A percentile compares a stretch with the other conserved stretches of the same genome.
Conservation (phyloP, 2,797 vertebrate species). For the Diplodus puntazzo region DNA sequence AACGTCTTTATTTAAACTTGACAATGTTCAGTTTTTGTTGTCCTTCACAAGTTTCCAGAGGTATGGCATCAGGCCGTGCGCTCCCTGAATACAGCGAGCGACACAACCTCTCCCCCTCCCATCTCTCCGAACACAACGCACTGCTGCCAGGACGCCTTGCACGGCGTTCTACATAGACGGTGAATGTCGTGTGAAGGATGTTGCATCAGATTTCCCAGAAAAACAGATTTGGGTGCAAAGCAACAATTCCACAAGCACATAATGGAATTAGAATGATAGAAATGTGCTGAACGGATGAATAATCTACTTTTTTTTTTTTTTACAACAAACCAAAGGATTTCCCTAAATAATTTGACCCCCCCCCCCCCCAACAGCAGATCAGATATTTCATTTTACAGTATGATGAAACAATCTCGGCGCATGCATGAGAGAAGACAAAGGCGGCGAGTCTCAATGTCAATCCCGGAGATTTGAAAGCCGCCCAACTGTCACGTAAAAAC, state of each 20-base stretch:
- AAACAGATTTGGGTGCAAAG: slow-evolving; percentile 18
- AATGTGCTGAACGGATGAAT: slow-evolving; percentile 36
- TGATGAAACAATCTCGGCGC: slow-evolving; percentile 42
- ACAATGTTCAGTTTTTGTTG: too few relatives aligned
- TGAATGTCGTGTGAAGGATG: slow-evolving; percentile 24
- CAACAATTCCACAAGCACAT: not conserved
- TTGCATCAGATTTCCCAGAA: slow-evolving; percentile 24
- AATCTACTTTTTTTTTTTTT: slow-evolving; percentile 26
- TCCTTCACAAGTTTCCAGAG: too few relatives aligned
- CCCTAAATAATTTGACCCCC: slow-evolving; percentile 26
- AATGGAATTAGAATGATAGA: slow-evolving; percentile 33
- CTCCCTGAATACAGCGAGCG: too few relatives aligned
- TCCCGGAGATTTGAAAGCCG: slow-evolving; percentile 25
- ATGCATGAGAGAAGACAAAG: slow-evolving; percentile 37
- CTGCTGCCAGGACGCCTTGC: not conserved
- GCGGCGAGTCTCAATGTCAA: slow-evolving; percentile 41
- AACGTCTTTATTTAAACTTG: too few relatives aligned
- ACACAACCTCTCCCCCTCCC: too few relatives aligned
- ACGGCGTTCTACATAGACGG: slow-evolving; percentile 19
- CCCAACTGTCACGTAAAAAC: slow-evolving; percentile 30
- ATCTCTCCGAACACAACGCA: too few relatives aligned
- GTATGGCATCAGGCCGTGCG: too few relatives aligned
- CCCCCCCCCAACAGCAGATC: slow-evolving; percentile 17
- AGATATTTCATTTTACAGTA: slow-evolving; percentile 53
- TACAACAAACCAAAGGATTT: slow-evolving; percentile 36